Evolutionary conservation across 2,113 vertebrate genomes (phyloP), one percentile per base, ranked within the genome.

Genomic region (Ifrita kowaldi): DNA sequence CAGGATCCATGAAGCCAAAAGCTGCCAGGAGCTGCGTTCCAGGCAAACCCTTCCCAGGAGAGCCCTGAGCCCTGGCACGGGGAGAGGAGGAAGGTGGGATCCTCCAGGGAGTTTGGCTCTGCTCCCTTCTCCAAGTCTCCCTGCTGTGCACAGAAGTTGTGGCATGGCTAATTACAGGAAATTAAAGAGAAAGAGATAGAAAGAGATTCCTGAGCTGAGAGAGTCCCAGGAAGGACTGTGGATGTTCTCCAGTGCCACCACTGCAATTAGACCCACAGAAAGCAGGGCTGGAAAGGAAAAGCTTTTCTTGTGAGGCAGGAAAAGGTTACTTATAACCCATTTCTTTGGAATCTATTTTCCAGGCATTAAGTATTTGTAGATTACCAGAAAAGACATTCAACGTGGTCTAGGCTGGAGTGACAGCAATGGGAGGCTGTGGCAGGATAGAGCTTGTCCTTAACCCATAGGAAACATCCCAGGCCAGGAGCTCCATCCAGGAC

Each of bases 101-200:
- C 73, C 93, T 81, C 41, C 41, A 44, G 65, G 82, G 56, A 81
- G 8, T 52, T 92, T 83, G 94, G 79, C 92, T 68, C 64, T 52
- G 12, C 18, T 86, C 32, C 62, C n/a, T 82, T 84, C 78, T 50
- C 75, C 52, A n/a, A 32, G 47, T 53, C 22, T 78, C 32, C 49
- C 73, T 71, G 60, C 73, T 56, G 47, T 30, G 68, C 76, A 50
- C 76, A 68, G 82, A 84, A 90, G 60, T 86, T 90, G 33, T 9
- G 79, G 76, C 76, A 47, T 74, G 3, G 12, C 32, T 94, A 94
- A 94, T 89, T 82, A 63, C 41, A 76, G 76, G 55, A 94, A 96
- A 92, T 92, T 64, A 73, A 94, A 86, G 50, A 88, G 73, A 84
- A 90, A 52, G 55, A 67, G 46, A 30, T n/a, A 69, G 16, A 35